These are phyloP conservation scores for Chloroceryle aenea DNA, from an alignment of 2,113 vertebrate species.

Conservation along the genomic window DNA sequence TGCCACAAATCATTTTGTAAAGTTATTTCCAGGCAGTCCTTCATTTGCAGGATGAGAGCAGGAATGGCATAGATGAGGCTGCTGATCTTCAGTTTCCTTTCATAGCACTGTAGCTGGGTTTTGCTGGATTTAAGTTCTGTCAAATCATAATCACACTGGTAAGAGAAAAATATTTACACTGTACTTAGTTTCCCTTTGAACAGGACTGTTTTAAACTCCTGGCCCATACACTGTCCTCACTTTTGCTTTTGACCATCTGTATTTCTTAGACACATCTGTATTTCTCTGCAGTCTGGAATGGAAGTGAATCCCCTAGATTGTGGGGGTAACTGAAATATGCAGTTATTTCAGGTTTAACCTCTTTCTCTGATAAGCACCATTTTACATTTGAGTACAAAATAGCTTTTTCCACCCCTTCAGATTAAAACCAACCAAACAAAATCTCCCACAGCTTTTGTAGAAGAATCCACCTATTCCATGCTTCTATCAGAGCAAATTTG, in stretches of 20 bases:
- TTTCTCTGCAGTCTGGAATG: neutral
- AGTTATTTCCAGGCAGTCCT: neutral
- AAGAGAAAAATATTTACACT: neutral
- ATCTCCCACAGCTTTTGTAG: neutral
- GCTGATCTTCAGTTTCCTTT: neutral
- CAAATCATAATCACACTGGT: neutral
- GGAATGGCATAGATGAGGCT: neutral
- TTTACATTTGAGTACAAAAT: neutral
- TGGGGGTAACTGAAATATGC: neutral
- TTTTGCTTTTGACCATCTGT: neutral
- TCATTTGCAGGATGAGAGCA: neutral
- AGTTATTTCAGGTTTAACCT: neutral
- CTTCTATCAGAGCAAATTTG: neutral
- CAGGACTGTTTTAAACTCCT: neutral
- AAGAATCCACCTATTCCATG: neutral
- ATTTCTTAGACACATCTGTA: neutral
- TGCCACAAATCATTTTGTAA: neutral
- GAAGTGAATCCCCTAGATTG: neutral
- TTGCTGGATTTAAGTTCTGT: neutral
- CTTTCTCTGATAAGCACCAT: neutral
- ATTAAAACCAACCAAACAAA: neutral
- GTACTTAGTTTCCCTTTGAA: neutral
- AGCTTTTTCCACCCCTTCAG: neutral
- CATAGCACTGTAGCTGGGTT: neutral
- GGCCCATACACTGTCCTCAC: rapidly evolving